Conservation (phyloP, 2,888 invertebrate genomes). For the Tetrapedia diversipes region DNA sequence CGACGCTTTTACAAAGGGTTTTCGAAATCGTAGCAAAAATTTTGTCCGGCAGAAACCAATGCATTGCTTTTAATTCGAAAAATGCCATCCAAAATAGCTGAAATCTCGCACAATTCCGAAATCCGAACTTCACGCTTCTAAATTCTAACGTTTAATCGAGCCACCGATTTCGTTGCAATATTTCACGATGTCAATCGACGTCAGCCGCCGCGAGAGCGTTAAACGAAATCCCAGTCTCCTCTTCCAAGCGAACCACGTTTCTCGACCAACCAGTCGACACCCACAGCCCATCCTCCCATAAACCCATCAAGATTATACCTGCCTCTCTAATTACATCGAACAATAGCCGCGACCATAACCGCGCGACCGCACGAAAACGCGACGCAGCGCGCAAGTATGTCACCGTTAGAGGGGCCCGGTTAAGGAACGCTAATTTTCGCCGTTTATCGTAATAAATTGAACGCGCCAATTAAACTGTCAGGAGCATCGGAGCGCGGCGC, state of each 20-base stretch:
- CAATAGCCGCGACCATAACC: not conserved
- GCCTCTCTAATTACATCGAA: not conserved
- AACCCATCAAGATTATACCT: not conserved
- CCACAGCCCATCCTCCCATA: not conserved
- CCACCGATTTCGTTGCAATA: not conserved
- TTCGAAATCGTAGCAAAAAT: no score
- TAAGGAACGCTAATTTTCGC: slow-evolving; percentile 10
- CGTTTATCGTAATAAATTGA: slow-evolving; percentile 20
- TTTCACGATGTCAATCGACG: no score
- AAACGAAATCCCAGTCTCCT: not conserved
- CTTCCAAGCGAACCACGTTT: not conserved
- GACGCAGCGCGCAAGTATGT: not conserved
- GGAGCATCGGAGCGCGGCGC: not conserved
- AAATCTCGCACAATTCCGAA: no score
- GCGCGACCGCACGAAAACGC: not conserved
- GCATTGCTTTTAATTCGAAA: no score
- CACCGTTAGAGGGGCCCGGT: not conserved
- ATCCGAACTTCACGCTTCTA: no score
- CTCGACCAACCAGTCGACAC: not conserved
- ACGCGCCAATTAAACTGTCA: slow-evolving; percentile 13
- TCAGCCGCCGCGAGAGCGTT: no score
- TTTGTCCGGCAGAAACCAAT: no score
- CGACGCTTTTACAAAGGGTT: no score
- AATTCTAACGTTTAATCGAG: no score
- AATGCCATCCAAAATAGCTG: no score